A percentile compares a stretch with the other conserved stretches of the same genome.
Conservation (phyloP, 2,797 vertebrate species). For the Liparis tanakae region DNA sequence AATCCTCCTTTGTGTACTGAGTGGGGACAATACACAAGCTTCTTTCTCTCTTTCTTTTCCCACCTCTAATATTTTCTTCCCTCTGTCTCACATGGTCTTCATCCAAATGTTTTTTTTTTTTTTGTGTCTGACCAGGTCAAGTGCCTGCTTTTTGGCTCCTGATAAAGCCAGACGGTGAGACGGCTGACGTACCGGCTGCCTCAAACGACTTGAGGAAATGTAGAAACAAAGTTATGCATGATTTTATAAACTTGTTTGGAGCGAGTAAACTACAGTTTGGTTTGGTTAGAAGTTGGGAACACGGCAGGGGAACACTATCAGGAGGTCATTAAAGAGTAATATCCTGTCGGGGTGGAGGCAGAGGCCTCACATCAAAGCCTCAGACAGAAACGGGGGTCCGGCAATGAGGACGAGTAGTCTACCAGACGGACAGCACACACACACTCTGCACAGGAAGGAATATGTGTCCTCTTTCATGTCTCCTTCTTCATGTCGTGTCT, state of each 20-base stretch:
- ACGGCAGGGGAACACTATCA: constrained; percentile 33
- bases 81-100: constrained; percentile 6
- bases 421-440: constrained; percentile 46
- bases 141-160: constrained; percentile 8
- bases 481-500: constrained; percentile 30
- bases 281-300: not conserved
- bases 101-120: not conserved
- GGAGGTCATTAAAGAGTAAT: constrained; percentile 65
- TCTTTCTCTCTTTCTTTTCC: constrained; percentile 1
- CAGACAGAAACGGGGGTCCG: constrained; percentile 28
- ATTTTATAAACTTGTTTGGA: not conserved
- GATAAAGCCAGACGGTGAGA: constrained; percentile 25
- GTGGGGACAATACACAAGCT: not conserved
- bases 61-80: not conserved
- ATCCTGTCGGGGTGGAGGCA: constrained; percentile 51
- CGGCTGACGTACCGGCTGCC: constrained; percentile 32
- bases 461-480: constrained; percentile 46
- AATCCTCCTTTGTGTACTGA: constrained; percentile 27
- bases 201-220: not conserved
- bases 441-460: constrained; percentile 43
- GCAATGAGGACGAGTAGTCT: constrained; percentile 51
- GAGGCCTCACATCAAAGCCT: constrained; percentile 62
- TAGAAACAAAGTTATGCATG: not conserved
- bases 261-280: not conserved
- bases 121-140: constrained; percentile 41